Base-by-base conservation (phyloP, 92 coral and sea anemone species). In the Heliopora coerulea region DNA sequence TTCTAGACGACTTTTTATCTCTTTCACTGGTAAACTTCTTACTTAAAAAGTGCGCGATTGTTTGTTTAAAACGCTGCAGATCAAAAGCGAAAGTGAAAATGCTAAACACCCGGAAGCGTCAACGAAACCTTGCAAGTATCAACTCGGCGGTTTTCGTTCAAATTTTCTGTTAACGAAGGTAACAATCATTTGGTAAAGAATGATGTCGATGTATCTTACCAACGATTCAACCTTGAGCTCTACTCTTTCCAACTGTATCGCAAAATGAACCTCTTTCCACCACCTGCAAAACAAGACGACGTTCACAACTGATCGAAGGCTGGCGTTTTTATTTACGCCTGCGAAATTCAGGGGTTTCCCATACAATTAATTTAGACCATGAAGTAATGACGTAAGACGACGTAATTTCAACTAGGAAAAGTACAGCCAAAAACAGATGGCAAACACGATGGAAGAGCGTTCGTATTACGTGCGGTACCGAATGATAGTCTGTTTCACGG, bases 371-470 rank as follows among this genome's bases (percentile, higher is more conserved):
- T 67, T 67, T 67, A 25, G 74, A 1, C 3, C 39, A 44, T 67
- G 74, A 67, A 33, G 39, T 24, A 67, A 44, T 20, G 44, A n/a
- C n/a, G n/a, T n/a, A n/a, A n/a, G n/a, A n/a, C 48, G 63, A 70
- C 75, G 77, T 70, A 30, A 70, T 49, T 19, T 0, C 17, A 54
- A 40, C 12, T 30, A 18, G 12, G n/a, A n/a, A n/a, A n/a, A n/a
- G n/a, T n/a, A n/a, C n/a, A n/a, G n/a, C n/a, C n/a, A n/a, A n/a
- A n/a, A n/a, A n/a, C n/a, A n/a, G n/a, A n/a, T n/a, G n/a, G 49
- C 9, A 23, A 56, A 13, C 52, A 15, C 15, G n/a, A 8, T 15
- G 52, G 14, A n/a, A 46, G 15, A 2, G 12, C 42, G 6, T 37
- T 37, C 42, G 42, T 37, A 5, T 37, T 12, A 37, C n/a, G n/a